Conservation (phyloP, 2,797 vertebrate genomes). For the Ispidina picta region DNA sequence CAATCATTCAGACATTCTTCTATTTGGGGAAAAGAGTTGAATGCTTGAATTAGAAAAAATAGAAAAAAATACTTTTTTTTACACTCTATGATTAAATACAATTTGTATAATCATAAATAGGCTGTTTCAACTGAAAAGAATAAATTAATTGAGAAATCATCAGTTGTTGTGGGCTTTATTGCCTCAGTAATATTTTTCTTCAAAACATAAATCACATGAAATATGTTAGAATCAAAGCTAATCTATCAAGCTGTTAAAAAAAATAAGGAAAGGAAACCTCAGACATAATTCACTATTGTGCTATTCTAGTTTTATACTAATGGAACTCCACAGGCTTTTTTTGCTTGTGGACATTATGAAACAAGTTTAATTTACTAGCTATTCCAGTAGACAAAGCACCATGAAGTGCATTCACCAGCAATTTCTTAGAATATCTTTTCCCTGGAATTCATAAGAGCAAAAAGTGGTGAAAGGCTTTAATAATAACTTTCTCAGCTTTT, state of each 20-base stretch:
- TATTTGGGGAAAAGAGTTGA: neutral
- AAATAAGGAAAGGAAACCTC: neutral
- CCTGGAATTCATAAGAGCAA: neutral
- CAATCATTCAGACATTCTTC: neutral
- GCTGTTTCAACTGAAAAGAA: neutral
- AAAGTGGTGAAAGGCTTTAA: neutral
- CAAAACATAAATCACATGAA: conserved; percentile 5
- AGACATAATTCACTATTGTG: neutral
- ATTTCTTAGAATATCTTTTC: conserved; percentile 1
- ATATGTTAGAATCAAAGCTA: neutral
- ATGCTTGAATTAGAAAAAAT: neutral
- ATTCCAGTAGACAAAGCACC: conserved; percentile 12
- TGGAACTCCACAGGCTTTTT: neutral
- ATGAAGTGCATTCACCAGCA: neutral
- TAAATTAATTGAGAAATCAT: neutral
- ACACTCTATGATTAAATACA: neutral
- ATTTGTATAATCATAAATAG: neutral
- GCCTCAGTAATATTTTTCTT: neutral
- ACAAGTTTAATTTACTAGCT: conserved; percentile 27
- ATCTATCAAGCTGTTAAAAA: neutral
- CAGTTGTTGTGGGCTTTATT: neutral
- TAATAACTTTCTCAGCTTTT: neutral
- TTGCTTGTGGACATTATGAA: neutral
- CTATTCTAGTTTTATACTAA: neutral
- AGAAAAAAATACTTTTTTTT: neutral